Percentiles rank a stretch among this genome's conserved stretches.
Conservation (phyloP, 2,888 invertebrate genomes). For the Argyra leucocephala region DNA sequence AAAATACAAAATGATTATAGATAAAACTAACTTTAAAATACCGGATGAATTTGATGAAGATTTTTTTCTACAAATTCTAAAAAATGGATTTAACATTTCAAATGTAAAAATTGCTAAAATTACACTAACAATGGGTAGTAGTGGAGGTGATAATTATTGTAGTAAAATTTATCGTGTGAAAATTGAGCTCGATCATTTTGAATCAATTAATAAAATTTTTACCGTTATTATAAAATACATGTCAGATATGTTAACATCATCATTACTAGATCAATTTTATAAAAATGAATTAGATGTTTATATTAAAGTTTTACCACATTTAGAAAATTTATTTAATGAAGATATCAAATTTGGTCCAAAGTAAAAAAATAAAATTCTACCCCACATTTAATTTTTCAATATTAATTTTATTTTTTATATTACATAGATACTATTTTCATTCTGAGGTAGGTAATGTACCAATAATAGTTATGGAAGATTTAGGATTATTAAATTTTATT, state of each 20-base stretch:
- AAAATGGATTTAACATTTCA: slow-evolving; percentile 4
- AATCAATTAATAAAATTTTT: background rate
- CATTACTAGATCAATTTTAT: background rate
- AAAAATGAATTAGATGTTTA: background rate
- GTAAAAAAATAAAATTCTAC: background rate
- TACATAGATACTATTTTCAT: slow-evolving; percentile 10
- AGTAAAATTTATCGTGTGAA: slow-evolving; percentile 16
- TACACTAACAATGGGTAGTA: slow-evolving; percentile 24
- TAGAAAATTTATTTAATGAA: slow-evolving; percentile 1
- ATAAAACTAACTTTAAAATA: background rate
- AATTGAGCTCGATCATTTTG: background rate
- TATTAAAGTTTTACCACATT: background rate
- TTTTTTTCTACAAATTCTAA: background rate
- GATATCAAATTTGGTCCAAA: slow-evolving; percentile 2
- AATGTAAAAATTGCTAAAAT: slow-evolving; percentile 28
- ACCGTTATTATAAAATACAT: background rate
- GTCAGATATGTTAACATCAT: background rate
- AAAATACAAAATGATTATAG: background rate
- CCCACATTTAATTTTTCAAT: too few relatives aligned
- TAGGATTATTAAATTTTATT: slow-evolving; percentile 40
- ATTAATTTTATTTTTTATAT: too few relatives aligned
- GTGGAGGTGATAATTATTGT: slow-evolving; percentile 17
- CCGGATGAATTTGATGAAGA: background rate
- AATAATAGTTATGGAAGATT: slow-evolving; percentile 26
- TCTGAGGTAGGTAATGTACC: slow-evolving; percentile 18